Percentiles rank a stretch among this genome's conserved stretches.
Evolutionary conservation across 2,797 vertebrate genomes (phyloP).

Genomic region (Anas flavirostris): DNA sequence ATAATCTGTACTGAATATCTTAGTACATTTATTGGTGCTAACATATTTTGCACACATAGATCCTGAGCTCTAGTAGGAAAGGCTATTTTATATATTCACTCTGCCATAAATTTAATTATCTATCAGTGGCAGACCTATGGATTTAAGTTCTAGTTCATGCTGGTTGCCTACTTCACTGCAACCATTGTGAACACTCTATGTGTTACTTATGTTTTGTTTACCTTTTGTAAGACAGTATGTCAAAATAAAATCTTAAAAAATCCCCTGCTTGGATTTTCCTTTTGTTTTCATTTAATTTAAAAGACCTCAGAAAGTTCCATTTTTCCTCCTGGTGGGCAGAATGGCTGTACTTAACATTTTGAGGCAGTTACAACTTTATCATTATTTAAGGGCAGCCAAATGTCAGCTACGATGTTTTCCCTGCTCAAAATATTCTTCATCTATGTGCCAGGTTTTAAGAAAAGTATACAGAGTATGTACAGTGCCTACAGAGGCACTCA

Average conservation of each 20-base stretch:
- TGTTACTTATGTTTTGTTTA: not conserved
- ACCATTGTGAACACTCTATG: not conserved
- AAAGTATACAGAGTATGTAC: not conserved
- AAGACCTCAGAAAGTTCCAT: not conserved
- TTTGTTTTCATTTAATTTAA: not conserved
- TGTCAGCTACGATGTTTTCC: not conserved
- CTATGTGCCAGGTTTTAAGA: not conserved
- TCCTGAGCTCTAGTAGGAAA: not conserved
- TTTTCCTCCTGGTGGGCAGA: not conserved
- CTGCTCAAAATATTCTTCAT: not conserved
- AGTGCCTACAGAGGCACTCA: not conserved
- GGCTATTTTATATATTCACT: not conserved
- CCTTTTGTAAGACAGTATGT: not conserved
- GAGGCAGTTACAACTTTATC: not conserved
- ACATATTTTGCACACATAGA: not conserved
- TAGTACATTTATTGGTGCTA: not conserved
- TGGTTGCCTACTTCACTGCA: not conserved
- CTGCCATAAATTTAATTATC: not conserved
- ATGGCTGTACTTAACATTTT: rapidly evolving
- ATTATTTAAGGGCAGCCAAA: not conserved
- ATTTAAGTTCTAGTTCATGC: not conserved
- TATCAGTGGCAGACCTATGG: not conserved
- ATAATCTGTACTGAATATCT: not conserved
- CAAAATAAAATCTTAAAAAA: not conserved
- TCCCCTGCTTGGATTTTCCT: not conserved